Conservation (phyloP, 2,888 invertebrate genomes). For the Tethea ocularis region DNA sequence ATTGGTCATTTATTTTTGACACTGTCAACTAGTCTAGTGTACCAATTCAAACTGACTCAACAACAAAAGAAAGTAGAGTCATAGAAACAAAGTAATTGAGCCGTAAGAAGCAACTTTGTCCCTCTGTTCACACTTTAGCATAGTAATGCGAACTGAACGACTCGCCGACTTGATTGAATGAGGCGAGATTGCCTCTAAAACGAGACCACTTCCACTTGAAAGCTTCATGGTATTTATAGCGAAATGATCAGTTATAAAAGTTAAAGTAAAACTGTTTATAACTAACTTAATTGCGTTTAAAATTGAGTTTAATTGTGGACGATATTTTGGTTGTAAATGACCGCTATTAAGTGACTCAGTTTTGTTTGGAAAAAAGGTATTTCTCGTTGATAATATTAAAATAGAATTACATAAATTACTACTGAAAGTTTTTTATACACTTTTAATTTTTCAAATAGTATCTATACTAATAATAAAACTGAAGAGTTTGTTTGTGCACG, state of each 20-base stretch:
- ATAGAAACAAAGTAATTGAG: constrained; percentile 71
- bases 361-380: no score
- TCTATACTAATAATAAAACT: no score
- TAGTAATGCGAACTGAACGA: constrained; percentile 26
- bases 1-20: no score
- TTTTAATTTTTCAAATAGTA: no score
- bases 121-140: constrained; percentile 45
- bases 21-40: no score
- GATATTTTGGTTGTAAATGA: background rate
- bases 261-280: background rate
- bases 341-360: background rate
- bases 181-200: background rate
- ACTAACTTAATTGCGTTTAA: background rate
- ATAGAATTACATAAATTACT: no score
- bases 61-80: constrained; percentile 35
- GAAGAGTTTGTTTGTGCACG: no score
- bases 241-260: constrained; percentile 3
- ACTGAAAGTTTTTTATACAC: no score
- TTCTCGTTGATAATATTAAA: no score
- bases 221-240: background rate
- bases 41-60: constrained; percentile 26
- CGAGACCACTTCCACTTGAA: background rate
- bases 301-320: background rate
- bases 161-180: constrained; percentile 21
- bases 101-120: constrained; percentile 68